Conservation (phyloP, 2,797 vertebrate species). For the Chromis chromis region DNA sequence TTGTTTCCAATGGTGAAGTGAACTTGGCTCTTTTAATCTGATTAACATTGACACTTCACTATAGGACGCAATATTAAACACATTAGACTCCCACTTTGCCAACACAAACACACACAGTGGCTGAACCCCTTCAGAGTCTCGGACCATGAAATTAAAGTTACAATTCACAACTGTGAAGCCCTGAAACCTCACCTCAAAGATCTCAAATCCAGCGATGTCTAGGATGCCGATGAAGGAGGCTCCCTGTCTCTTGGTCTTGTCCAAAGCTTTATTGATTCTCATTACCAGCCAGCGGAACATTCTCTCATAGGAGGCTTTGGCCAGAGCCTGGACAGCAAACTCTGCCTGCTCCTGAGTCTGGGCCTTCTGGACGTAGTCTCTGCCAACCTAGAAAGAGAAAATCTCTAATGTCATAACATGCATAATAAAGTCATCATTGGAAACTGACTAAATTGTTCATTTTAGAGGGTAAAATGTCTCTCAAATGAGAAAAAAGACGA, state of each 20-base stretch:
- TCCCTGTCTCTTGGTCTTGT: constrained; percentile 97
- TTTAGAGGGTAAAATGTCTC: too few species aligned
- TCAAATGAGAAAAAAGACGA: too few species aligned
- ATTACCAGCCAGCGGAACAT: constrained; percentile 99
- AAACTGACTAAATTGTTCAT: neutral
- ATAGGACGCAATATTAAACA: too few species aligned
- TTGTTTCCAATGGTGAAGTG: too few species aligned
- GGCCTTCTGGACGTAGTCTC: constrained; percentile 98
- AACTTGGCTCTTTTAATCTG: too few species aligned
- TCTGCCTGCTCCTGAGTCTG: constrained; percentile 99
- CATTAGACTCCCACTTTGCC: too few species aligned
- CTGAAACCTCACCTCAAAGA: constrained; percentile 90
- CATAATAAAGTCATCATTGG: neutral
- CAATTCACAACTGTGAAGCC: neutral
- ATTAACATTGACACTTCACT: too few species aligned
- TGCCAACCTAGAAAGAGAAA: constrained; percentile 82
- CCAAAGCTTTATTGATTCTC: constrained; percentile 97
- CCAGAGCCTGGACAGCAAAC: constrained; percentile 96
- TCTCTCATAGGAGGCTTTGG: constrained; percentile 96
- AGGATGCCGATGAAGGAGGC: constrained; percentile 98
- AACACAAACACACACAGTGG: neutral
- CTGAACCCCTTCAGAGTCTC: neutral
- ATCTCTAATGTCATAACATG: too few species aligned
- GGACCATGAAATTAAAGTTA: neutral
- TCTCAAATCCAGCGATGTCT: constrained; percentile 98